Percentiles rank a stretch among this genome's conserved stretches.
phyloP scores from a whole-genome alignment of 2,113 vertebrate genomes.

The Pedetes capensis region DNA sequence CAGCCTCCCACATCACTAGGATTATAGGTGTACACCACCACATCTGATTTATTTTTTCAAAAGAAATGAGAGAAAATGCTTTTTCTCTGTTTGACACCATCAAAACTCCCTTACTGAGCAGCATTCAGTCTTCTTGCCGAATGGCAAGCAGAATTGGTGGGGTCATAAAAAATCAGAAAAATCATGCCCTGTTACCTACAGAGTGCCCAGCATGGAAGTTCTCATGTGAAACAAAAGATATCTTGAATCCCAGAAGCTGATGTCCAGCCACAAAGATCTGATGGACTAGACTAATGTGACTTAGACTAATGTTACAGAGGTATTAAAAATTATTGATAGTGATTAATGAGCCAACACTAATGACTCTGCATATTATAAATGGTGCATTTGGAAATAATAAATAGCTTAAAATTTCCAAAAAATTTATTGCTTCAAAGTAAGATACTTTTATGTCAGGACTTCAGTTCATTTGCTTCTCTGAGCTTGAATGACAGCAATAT shows the following conservation, averaged over 20 bases:
- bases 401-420: conserved; percentile 23
- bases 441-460: conserved; percentile 6
- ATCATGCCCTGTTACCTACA: fast-evolving
- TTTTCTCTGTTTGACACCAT: neutral
- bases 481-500: conserved; percentile 53
- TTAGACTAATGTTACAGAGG: neutral
- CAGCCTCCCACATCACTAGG: no score
- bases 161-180: neutral
- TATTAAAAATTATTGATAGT: neutral
- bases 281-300: conserved; percentile 49
- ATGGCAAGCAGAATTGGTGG: neutral
- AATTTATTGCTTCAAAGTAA: conserved; percentile 46
- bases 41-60: neutral
- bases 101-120: neutral
- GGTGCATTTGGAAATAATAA: conserved; percentile 37
- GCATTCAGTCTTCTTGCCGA: neutral
- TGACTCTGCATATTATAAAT: neutral
- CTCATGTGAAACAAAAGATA: neutral
- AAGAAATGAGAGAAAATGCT: neutral
- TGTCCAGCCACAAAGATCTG: conserved; percentile 33
- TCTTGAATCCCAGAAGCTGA: neutral
- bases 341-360: conserved; percentile 48
- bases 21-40: no score
- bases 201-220: neutral
- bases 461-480: conserved; percentile 38